A percentile compares a stretch with the other conserved stretches of the same genome.
Evolutionary conservation across 2,888 invertebrate species (phyloP).

Genomic region (Furcula furcula): DNA sequence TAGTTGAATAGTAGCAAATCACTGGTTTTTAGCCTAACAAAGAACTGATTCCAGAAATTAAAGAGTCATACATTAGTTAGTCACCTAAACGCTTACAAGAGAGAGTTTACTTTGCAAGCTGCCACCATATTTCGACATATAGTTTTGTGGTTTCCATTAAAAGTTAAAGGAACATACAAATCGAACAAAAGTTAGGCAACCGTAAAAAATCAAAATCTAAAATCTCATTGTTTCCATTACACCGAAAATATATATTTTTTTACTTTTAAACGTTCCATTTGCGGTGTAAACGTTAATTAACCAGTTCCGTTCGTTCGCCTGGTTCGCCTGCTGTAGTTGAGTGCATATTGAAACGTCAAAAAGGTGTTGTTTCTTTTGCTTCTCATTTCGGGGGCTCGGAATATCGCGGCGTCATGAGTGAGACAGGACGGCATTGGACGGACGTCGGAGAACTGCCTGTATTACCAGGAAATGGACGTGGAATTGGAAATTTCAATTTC

Average conservation of each 20-base stretch:
- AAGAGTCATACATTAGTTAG: too few relatives aligned
- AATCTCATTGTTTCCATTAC: background rate
- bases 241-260: constrained; percentile 9
- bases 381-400: constrained; percentile 74
- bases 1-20: too few relatives aligned
- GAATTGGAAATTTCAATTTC: constrained; percentile 73
- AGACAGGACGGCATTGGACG: constrained; percentile 48
- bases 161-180: too few relatives aligned
- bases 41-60: too few relatives aligned
- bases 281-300: constrained; percentile 50
- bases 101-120: too few relatives aligned
- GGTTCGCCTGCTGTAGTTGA: constrained; percentile 54
- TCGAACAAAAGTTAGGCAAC: too few relatives aligned
- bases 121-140: too few relatives aligned
- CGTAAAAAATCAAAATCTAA: too few relatives aligned
- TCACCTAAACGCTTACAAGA: too few relatives aligned
- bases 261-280: constrained; percentile 23
- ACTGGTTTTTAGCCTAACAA: too few relatives aligned
- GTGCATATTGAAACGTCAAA: constrained; percentile 80
- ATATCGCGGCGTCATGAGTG: constrained; percentile 70
- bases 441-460: constrained; percentile 55
- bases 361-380: constrained; percentile 72
- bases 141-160: too few relatives aligned
- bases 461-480: constrained; percentile 72
- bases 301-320: constrained; percentile 43